These are phyloP conservation scores for Ispidina lecontei DNA, from an alignment of 2,797 vertebrate species.

Conservation along the genomic window DNA sequence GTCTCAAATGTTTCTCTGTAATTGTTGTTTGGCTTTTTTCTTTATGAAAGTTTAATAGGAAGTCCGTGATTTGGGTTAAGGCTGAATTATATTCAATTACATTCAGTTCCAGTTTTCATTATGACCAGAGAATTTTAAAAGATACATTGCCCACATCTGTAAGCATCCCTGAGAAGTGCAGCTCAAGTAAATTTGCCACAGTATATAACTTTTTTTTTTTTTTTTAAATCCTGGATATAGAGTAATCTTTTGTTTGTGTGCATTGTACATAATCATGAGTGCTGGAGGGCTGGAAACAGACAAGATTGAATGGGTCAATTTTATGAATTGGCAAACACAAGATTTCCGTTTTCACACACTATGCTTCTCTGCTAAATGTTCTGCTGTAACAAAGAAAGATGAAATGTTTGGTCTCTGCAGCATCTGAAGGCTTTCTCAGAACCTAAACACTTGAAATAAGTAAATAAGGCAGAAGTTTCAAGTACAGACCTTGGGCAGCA, in stretches of 20 bases:
- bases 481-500: neutral
- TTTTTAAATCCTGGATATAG: neutral
- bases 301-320: conserved; percentile 38
- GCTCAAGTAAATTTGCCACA: neutral
- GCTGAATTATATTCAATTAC: neutral
- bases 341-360: conserved; percentile 8
- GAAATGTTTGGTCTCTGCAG: conserved; percentile 12
- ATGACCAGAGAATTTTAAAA: neutral
- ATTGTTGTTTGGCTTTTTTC: conserved; percentile 23
- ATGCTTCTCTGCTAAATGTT: conserved; percentile 1
- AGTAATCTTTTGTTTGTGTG: neutral
- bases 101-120: neutral
- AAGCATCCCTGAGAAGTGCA: neutral
- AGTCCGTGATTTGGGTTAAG: neutral
- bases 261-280: neutral
- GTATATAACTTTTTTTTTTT: neutral
- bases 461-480: conserved; percentile 18
- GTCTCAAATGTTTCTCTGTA: neutral
- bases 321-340: conserved; percentile 6
- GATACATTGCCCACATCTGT: neutral
- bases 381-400: conserved; percentile 34
- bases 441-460: neutral
- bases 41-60: conserved; percentile 22
- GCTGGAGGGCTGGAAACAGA: neutral
- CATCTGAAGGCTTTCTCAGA: conserved; percentile 5